Base-by-base conservation (phyloP, 2,797 vertebrate species). In the Pseudocheirus occidentalis region DNA sequence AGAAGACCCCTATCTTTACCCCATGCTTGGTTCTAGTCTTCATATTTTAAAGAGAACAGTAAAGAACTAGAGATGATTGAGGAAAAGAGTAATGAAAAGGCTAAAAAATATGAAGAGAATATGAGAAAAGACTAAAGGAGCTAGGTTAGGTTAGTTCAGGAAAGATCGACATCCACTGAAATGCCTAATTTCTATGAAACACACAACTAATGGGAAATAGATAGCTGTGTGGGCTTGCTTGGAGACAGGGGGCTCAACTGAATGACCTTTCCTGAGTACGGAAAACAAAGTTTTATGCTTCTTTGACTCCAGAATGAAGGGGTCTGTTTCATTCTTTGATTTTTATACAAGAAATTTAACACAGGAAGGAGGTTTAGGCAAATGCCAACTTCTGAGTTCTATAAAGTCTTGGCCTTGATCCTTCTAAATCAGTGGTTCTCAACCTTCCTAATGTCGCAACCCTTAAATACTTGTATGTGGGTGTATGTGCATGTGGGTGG, bases 61-160 rank as follows among this genome's bases (percentile, higher is more conserved):
- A 95, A 58, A 58, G 92, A 95, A 92, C 92, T 1, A 24, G 55
- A 31, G 93, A 92, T 7, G 55, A 73, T 54, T 91, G 58, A 31
- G 93, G 95, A 95, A 94, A 16, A 13, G 56, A 92, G 92, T 94
- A 92, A 55, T 34, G 91, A 95, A 94, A 81, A 93, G 87, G 90
- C 91, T 95, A 55, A 96, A 55, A 96, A 92, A 96, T 89, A 92
- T 95, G 96, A 95, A 95, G 91, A 95, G 95, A 28, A 96, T 94
- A 55, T 81, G 91, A 97, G 97, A 87, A 93, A 94, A 96, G 89
- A 95, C 97, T 96, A 95, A 96, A 94, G n/a, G 28, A 87, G 24
- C 40, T 50, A 27, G 24, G 21, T 87, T 50, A 87, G 40, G 97
- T 97, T 97, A 98, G 97, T 97, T 95, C 93, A 40, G 55, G 95